These are phyloP conservation scores for Loxodonta africana DNA, from an alignment of 2,113 vertebrate species.

Conservation along the genomic window DNA sequence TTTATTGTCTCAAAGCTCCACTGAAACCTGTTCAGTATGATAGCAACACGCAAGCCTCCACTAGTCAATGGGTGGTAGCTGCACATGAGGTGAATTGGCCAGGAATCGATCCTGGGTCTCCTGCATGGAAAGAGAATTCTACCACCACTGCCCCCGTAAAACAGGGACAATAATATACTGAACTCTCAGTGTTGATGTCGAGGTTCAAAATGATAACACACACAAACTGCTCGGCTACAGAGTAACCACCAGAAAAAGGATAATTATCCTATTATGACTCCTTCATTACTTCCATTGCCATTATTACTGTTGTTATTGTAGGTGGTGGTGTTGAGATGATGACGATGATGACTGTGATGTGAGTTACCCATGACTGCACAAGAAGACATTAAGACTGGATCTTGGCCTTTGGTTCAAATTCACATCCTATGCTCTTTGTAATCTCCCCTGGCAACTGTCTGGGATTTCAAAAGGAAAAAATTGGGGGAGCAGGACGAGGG, in stretches of 20 bases:
- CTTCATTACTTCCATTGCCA: background rate
- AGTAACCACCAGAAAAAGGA: background rate
- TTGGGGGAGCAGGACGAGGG: no score
- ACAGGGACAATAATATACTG: no score
- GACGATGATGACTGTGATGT: rapidly evolving
- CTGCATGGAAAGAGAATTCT: background rate
- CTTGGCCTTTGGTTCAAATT: no score
- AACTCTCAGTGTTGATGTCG: rapidly evolving
- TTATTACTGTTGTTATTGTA: rapidly evolving
- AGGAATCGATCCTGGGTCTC: background rate
- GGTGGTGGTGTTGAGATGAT: rapidly evolving
- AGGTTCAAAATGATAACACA: background rate
- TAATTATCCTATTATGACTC: background rate
- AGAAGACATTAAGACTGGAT: no score
- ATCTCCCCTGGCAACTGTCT: background rate
- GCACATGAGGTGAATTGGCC: background rate
- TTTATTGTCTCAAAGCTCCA: background rate
- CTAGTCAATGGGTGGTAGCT: background rate
- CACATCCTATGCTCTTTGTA: background rate
- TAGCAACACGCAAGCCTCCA: background rate
- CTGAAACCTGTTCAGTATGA: background rate
- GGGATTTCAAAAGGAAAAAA: background rate
- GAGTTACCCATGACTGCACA: background rate
- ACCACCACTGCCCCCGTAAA: background rate
- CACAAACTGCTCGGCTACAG: background rate